Conservation (phyloP, 2,888 invertebrate genomes). For the Perizoma affinitatum region DNA sequence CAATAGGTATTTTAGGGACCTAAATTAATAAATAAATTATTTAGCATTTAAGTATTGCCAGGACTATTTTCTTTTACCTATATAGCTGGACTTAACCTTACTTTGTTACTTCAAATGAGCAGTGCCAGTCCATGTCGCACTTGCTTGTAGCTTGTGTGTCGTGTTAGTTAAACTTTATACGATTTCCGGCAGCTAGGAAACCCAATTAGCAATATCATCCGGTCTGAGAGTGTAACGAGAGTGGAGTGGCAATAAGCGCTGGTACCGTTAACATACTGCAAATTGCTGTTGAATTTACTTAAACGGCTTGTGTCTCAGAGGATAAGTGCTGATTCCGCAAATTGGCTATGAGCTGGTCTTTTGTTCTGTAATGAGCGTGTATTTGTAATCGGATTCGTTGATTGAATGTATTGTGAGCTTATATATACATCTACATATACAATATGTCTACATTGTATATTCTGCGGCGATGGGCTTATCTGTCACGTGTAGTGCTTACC, state of each 20-base stretch:
- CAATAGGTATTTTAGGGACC: no score
- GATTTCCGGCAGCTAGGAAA: constrained; percentile 75
- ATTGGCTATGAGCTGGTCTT: constrained; percentile 45
- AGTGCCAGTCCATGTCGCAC: constrained; percentile 30
- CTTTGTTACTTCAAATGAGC: constrained; percentile 1
- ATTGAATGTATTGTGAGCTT: constrained; percentile 15
- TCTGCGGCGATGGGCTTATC: no score
- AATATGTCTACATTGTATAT: no score
- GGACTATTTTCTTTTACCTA: no score
- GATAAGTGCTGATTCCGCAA: constrained; percentile 52
- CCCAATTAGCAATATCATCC: constrained; percentile 81
- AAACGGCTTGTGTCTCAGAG: constrained; percentile 57
- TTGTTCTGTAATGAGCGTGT: constrained; percentile 27
- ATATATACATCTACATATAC: no score
- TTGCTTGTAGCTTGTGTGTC: constrained; percentile 51
- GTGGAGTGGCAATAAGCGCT: constrained; percentile 65
- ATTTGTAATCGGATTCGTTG: constrained; percentile 2
- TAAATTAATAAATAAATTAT: no score
- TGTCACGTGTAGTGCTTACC: no score
- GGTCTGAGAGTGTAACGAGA: constrained; percentile 66
- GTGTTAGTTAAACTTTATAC: constrained; percentile 75
- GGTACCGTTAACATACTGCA: constrained; percentile 72
- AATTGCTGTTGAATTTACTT: constrained; percentile 77
- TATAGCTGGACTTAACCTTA: neutral
- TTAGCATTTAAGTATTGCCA: no score